Evolutionary conservation across 2,888 invertebrate genomes (phyloP).

Genomic region (Nemapogon koenigi): DNA sequence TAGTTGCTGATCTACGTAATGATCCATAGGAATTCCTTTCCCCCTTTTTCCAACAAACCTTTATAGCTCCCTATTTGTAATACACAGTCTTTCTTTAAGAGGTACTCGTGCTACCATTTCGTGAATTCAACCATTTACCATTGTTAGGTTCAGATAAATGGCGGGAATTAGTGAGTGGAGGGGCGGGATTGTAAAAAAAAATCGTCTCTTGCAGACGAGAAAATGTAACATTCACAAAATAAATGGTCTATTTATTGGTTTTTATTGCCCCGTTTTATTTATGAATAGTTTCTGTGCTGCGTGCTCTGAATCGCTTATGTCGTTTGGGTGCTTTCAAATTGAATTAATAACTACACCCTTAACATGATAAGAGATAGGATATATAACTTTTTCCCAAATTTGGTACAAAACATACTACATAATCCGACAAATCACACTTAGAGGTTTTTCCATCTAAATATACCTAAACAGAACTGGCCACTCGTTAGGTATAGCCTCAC

Average conservation of each 20-base stretch:
- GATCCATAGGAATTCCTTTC: slow-evolving; percentile 19
- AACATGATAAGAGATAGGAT: too few species aligned
- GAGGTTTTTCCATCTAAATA: too few species aligned
- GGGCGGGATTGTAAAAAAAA: slow-evolving; percentile 6
- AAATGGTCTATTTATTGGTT: slow-evolving; percentile 6
- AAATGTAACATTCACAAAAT: slow-evolving; percentile 4
- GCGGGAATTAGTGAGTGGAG: slow-evolving; percentile 23
- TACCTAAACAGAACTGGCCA: too few species aligned
- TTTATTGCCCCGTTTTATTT: slow-evolving; percentile 1
- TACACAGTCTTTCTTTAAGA: slow-evolving; percentile 27
- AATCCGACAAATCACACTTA: too few species aligned
- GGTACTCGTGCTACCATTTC: slow-evolving; percentile 26
- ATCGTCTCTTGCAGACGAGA: slow-evolving; percentile 1
- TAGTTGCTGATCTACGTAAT: slow-evolving; percentile 8
- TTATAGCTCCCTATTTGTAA: slow-evolving; percentile 28
- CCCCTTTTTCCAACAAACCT: slow-evolving; percentile 20
- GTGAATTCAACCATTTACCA: slow-evolving; percentile 29
- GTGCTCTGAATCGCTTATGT: background rate
- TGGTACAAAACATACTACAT: too few species aligned
- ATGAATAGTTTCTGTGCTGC: background rate
- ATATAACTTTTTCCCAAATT: too few species aligned
- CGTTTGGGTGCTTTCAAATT: too few species aligned
- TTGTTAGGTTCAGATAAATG: slow-evolving; percentile 27
- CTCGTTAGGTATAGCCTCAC: too few species aligned
- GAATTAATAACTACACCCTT: too few species aligned